Conservation (phyloP, 2,797 vertebrate species). For the Remorina albescens region DNA sequence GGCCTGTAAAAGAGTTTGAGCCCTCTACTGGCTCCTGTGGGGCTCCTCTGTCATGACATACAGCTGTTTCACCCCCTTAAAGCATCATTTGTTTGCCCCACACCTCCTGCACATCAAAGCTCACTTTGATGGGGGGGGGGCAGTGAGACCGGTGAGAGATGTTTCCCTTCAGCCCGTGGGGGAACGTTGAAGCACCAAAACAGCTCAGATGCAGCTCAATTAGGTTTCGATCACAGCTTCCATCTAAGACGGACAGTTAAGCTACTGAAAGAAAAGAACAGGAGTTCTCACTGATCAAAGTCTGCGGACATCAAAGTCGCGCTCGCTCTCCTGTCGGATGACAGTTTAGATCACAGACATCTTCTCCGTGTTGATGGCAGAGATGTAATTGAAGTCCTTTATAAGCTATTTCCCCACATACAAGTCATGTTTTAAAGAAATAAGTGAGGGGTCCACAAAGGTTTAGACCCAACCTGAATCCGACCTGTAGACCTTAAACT, state of each 20-base stretch:
- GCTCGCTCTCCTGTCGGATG: neutral
- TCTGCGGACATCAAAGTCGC: neutral
- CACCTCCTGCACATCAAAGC: conserved; percentile 44
- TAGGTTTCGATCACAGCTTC: conserved; percentile 32
- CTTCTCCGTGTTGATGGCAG: too few species aligned
- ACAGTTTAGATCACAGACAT: neutral
- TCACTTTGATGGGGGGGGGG: too few species aligned
- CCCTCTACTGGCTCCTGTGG: conserved; percentile 7
- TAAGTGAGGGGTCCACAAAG: too few species aligned
- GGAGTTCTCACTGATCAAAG: neutral
- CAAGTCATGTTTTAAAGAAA: neutral
- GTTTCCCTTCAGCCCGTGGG: conserved; percentile 18
- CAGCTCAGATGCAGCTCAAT: conserved; percentile 23
- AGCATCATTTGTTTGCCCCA: conserved; percentile 19
- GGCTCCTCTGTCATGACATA: conserved; percentile 35
- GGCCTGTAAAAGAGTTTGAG: conserved; percentile 17
- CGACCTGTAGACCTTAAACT: too few species aligned
- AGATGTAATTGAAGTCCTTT: neutral
- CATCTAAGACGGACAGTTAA: neutral
- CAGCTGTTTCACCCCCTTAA: conserved; percentile 26
- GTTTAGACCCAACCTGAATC: too few species aligned
- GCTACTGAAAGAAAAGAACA: neutral
- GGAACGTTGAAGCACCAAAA: conserved; percentile 3
- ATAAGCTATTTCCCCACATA: neutral
- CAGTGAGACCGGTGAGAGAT: conserved; percentile 3